A percentile compares a stretch with the other conserved stretches of the same genome.
These are phyloP conservation scores for Micrasema longulum DNA, from an alignment of 1,140 invertebrate species.

Conservation along the genomic window DNA sequence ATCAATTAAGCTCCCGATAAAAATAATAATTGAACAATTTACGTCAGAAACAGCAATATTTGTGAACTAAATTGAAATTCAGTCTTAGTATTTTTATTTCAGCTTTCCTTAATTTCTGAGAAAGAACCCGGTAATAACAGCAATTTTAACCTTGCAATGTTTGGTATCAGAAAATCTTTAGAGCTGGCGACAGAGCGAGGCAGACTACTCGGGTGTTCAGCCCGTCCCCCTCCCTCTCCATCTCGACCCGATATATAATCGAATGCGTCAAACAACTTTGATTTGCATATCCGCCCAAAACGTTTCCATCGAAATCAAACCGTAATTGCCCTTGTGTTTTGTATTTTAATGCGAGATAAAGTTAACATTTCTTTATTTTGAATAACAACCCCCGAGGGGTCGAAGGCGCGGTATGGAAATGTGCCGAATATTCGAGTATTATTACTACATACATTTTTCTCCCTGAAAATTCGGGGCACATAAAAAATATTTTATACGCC, in stretches of 20 bases:
- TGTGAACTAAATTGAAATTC: too few relatives aligned
- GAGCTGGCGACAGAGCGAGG: not conserved
- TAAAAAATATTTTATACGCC: slow-evolving; percentile 28
- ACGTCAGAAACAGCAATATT: too few relatives aligned
- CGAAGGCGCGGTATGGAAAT: slow-evolving; percentile 38
- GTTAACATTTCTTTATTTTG: slow-evolving; percentile 50
- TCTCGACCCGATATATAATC: slow-evolving; percentile 17
- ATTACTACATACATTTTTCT: slow-evolving; percentile 44
- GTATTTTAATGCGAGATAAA: slow-evolving; percentile 51
- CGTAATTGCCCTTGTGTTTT: slow-evolving; percentile 49
- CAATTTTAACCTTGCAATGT: slow-evolving; percentile 11
- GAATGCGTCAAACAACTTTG: slow-evolving; percentile 43
- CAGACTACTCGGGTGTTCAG: not conserved
- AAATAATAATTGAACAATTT: too few relatives aligned
- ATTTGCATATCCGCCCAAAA: slow-evolving; percentile 53
- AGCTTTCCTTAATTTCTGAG: not conserved
- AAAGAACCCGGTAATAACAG: slow-evolving; percentile 15
- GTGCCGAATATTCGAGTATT: slow-evolving; percentile 32
- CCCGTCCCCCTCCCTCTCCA: not conserved
- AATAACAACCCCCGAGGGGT: slow-evolving; percentile 32
- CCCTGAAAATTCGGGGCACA: slow-evolving; percentile 32
- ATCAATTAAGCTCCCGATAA: too few relatives aligned
- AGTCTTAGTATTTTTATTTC: too few relatives aligned
- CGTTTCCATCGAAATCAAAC: slow-evolving; percentile 52
- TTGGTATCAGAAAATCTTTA: slow-evolving; percentile 29